Evolutionary conservation across 1,140 invertebrate species (phyloP).

Genomic region (Asbolus verrucosus): DNA sequence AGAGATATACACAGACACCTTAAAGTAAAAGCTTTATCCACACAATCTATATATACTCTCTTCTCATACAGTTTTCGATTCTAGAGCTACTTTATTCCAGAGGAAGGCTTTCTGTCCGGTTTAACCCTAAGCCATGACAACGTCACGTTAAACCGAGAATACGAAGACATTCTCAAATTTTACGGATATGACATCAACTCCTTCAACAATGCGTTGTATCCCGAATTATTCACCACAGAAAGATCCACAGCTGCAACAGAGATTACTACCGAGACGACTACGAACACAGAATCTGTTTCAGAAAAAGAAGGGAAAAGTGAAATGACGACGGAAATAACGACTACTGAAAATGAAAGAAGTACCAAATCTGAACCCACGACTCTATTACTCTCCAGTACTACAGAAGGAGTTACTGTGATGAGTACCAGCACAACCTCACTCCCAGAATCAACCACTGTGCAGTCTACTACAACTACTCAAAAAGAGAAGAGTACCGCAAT

Average conservation of each 20-base stretch:
- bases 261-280: constrained; percentile 11
- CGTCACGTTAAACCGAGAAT: constrained; percentile 76
- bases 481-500: constrained; percentile 45
- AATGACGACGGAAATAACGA: constrained; percentile 49
- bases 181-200: constrained; percentile 80
- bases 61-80: no score
- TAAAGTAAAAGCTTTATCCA: constrained; percentile 65
- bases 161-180: constrained; percentile 77
- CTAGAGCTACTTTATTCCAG: constrained; percentile 86
- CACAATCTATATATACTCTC: no score
- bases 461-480: no score
- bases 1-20: constrained; percentile 79
- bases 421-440: no score
- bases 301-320: constrained; percentile 32
- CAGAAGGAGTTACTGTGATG: no score
- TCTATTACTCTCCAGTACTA: no score
- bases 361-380: no score
- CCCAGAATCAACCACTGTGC: no score
- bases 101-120: constrained; percentile 82
- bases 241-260: constrained; percentile 37
- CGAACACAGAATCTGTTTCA: constrained; percentile 35
- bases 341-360: no score
- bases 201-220: constrained; percentile 61
- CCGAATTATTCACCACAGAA: constrained; percentile 56
- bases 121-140: constrained; percentile 82